Percentiles rank a stretch among this genome's conserved stretches.
Conservation (phyloP, 2,797 vertebrate genomes). For the Dryobates pubescens region DNA sequence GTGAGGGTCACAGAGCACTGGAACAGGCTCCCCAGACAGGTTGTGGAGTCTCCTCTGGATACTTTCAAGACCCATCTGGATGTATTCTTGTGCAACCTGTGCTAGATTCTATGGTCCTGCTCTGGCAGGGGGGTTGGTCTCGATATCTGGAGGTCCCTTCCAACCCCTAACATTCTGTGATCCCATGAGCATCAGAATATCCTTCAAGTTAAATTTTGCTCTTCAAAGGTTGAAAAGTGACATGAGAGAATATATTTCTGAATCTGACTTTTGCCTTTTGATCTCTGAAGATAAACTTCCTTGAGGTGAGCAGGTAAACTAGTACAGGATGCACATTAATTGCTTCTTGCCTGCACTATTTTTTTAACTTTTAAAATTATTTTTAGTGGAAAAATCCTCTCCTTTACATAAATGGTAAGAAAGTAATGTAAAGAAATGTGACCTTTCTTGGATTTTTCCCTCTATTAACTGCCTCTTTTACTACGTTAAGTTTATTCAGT, state of each 20-base stretch:
- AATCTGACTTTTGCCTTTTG: not conserved
- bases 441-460: slow-evolving; percentile 32
- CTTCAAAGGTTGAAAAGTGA: not conserved
- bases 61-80: no score
- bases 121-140: no score
- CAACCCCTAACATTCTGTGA: no score
- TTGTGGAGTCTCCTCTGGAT: no score
- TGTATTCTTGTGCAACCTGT: no score
- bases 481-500: not conserved
- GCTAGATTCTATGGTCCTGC: no score
- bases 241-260: not conserved
- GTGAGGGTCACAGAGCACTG: no score
- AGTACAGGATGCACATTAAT: not conserved
- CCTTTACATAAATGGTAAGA: not conserved
- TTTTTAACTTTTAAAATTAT: not conserved
- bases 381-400: not conserved
- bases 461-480: not conserved
- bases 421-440: slow-evolving; percentile 1
- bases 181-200: not conserved
- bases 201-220: not conserved
- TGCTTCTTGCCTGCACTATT: not conserved
- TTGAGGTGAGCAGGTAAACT: slow-evolving; percentile 7
- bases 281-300: slow-evolving; percentile 45
- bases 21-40: no score
- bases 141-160: no score